Percentiles rank a stretch among this genome's conserved stretches.
Evolutionary conservation across 2,888 invertebrate species (phyloP).

Genomic region (Diaprepes abbreviatus): DNA sequence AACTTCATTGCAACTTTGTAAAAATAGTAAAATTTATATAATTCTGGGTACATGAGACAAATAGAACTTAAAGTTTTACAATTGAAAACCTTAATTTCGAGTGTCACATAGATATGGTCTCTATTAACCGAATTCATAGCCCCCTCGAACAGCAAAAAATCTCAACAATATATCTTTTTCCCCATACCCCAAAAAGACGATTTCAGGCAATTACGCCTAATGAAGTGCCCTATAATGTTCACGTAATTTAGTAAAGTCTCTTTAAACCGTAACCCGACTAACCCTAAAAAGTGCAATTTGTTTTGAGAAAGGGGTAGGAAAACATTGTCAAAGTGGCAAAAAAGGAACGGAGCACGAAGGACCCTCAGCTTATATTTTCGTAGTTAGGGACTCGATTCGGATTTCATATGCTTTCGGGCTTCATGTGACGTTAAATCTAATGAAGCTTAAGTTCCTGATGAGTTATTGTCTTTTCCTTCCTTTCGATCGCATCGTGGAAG

Average conservation of each 20-base stretch:
- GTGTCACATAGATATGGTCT: too few relatives aligned
- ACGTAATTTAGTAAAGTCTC: conserved; percentile 41
- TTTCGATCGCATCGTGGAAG: too few relatives aligned
- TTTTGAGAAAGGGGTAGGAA: conserved; percentile 40
- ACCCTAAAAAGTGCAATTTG: conserved; percentile 45
- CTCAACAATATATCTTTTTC: conserved; percentile 28
- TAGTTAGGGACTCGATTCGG: conserved; percentile 30
- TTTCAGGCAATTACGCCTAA: conserved; percentile 42
- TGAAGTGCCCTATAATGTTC: conserved; percentile 46
- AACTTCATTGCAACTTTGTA: too few relatives aligned
- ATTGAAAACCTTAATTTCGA: too few relatives aligned
- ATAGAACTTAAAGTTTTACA: too few relatives aligned
- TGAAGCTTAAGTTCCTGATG: conserved; percentile 22
- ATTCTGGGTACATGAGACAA: too few relatives aligned
- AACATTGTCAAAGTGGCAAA: conserved; percentile 37
- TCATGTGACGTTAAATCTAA: conserved; percentile 31
- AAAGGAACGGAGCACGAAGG: conserved; percentile 17
- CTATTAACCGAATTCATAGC: conserved; percentile 15
- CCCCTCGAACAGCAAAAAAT: conserved; percentile 5
- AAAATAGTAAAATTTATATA: too few relatives aligned
- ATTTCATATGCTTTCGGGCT: conserved; percentile 35
- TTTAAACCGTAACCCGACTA: conserved; percentile 42
- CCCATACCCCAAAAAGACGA: conserved; percentile 35
- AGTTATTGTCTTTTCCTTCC: not conserved
- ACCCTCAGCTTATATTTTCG: conserved; percentile 23